Percentiles rank a stretch among this genome's conserved stretches.
phyloP scores from a whole-genome alignment of 1,140 invertebrate genomes.

The Macrocentrus cingulum region DNA sequence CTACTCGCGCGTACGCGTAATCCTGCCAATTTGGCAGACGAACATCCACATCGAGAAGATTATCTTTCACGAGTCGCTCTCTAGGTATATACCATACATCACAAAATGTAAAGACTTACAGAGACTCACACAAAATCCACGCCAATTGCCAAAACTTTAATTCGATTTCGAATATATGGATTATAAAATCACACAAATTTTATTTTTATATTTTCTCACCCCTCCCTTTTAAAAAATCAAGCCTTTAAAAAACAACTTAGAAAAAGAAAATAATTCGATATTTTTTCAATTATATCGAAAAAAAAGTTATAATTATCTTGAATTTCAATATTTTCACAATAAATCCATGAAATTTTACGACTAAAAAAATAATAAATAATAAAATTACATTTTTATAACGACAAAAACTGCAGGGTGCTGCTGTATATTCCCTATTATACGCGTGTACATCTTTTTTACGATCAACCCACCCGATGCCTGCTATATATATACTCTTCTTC shows the following conservation, averaged over 20 bases:
- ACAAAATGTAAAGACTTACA: slow-evolving; percentile 19
- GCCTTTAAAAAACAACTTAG: no score
- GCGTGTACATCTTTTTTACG: background rate
- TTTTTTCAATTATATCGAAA: no score
- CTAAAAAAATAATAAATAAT: background rate
- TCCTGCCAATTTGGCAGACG: slow-evolving; percentile 46
- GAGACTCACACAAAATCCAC: background rate
- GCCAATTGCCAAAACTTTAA: background rate
- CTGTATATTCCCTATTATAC: background rate
- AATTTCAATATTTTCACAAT: background rate
- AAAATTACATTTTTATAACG: background rate
- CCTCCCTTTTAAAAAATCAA: no score
- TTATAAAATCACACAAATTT: background rate
- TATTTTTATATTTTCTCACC: no score
- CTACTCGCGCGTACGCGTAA: slow-evolving; percentile 39
- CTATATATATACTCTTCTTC: background rate
- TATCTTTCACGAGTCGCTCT: slow-evolving; percentile 31
- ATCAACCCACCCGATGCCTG: background rate
- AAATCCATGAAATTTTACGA: background rate
- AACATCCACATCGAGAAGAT: slow-evolving; percentile 32
- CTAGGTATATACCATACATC: background rate
- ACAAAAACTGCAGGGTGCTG: background rate
- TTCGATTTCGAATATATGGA: background rate
- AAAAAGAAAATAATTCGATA: no score
- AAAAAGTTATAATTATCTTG: background rate